Evolutionary conservation across 2,888 invertebrate genomes (phyloP), one percentile per base, ranked within the genome.

Genomic region (Hemaris fuciformis): DNA sequence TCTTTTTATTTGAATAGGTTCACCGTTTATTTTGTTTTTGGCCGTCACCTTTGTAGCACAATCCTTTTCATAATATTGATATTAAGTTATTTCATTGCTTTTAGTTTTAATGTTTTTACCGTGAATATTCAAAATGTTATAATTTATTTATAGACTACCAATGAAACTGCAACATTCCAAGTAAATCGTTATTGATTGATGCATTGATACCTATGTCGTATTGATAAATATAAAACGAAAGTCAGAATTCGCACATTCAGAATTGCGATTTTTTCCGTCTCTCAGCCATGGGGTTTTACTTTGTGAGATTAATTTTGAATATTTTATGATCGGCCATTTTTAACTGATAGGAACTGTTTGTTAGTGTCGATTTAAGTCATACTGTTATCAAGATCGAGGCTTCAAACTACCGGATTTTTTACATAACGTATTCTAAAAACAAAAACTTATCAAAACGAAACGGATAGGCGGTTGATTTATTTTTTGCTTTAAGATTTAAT

Each of bases 391-490:
- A 45, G 53, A 53, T 53, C 53, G 31, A 53, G 53, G 15, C 27
- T 27, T 10, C 27, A 18, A 18, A 53, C 53, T 53, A 53, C 53
- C 53, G 53, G 53, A 53, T 18, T 53, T 31, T 53, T 31, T 53
- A 53, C 27, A 18, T 27, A 23, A 46, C n/a, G 23, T 46, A 31
- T 18, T 31, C 8, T 53, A 31, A 53, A 53, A 31, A 53, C 53
- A 53, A 53, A 46, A 53, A 53, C 48, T 53, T 53, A 53, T 53
- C 48, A 53, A 27, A 53, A 53, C 27, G 27, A 53, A 27, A 53
- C 31, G 31, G 53, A 53, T 53, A 53, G 53, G 53, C 53, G 53
- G 53, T 53, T 27, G 53, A 53, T 53, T 53, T 53, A 31, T 53
- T 53, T 53, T 53, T 53, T 53, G 31, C 15, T 3, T 27, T 18